Conservation (phyloP, 2,888 invertebrate genomes). For the Dichetophora obliterata region DNA sequence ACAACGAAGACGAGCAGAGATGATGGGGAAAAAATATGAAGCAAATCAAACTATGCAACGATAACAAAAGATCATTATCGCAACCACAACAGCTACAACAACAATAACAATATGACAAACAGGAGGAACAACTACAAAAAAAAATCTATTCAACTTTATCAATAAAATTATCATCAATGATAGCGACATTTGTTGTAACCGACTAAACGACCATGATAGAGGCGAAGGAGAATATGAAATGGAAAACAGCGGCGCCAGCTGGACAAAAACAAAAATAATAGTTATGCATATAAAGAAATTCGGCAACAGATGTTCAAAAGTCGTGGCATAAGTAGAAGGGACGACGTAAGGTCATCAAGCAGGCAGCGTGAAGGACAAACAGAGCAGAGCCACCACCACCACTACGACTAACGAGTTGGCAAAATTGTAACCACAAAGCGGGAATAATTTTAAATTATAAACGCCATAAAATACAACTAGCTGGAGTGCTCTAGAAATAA, state of each 20-base stretch:
- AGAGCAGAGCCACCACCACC: background rate
- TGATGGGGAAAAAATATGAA: background rate
- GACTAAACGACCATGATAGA: background rate
- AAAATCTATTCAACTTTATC: background rate
- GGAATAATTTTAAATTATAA: constrained; percentile 7
- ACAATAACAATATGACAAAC: constrained; percentile 2
- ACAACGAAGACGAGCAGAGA: constrained; percentile 13
- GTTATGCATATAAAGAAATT: constrained; percentile 18
- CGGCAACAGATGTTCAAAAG: constrained; percentile 36
- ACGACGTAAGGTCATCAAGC: background rate
- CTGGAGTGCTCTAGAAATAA: background rate
- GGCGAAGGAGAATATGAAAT: background rate
- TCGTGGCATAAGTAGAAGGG: too few species aligned
- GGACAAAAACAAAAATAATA: background rate
- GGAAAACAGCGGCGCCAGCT: background rate
- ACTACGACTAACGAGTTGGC: background rate
- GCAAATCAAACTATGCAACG: constrained; percentile 25
- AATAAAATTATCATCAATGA: constrained; percentile 1
- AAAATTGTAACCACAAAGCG: constrained; percentile 25
- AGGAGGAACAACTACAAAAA: background rate
- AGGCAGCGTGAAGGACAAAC: constrained; percentile 24
- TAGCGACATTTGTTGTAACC: background rate
- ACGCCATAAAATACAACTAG: constrained; percentile 4
- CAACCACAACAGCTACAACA: constrained; percentile 5
- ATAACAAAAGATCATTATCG: constrained; percentile 30